These are phyloP conservation scores for Tragelaphus imberbis DNA, from an alignment of 2,113 vertebrate species.

Conservation along the genomic window DNA sequence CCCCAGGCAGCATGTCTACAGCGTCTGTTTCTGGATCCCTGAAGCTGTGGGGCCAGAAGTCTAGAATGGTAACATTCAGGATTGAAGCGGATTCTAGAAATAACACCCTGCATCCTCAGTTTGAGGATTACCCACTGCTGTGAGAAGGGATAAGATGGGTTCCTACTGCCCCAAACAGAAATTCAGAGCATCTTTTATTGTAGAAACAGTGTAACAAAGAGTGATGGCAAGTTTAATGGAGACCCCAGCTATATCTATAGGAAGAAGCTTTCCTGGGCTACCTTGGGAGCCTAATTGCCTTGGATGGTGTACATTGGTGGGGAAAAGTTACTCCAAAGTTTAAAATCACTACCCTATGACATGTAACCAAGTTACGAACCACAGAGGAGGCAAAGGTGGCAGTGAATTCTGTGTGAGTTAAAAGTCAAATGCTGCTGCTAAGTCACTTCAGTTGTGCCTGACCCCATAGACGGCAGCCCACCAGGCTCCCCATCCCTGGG, in stretches of 20 bases:
- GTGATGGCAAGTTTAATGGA: neutral
- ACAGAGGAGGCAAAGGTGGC: neutral
- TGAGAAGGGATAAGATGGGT: neutral
- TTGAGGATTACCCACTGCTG: neutral
- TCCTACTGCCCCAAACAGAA: neutral
- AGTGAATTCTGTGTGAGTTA: neutral
- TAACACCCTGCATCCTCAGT: neutral
- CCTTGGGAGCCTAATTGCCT: neutral
- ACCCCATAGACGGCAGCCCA: no score
- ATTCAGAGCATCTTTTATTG: neutral
- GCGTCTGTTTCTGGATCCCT: neutral
- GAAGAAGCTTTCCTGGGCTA: neutral
- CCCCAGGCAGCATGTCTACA: neutral
- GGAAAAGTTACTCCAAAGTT: neutral
- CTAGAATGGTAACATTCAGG: neutral
- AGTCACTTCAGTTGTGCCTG: no score
- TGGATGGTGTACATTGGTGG: neutral
- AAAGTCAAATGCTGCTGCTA: neutral
- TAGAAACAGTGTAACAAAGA: neutral
- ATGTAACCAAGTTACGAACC: neutral
- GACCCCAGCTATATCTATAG: neutral
- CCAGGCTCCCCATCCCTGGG: no score
- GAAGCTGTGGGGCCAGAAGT: neutral
- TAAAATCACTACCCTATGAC: neutral
- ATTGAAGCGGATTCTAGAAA: neutral